phyloP scores from a whole-genome alignment of 1,140 invertebrate genomes.

The Acromyrmex heyeri region DNA sequence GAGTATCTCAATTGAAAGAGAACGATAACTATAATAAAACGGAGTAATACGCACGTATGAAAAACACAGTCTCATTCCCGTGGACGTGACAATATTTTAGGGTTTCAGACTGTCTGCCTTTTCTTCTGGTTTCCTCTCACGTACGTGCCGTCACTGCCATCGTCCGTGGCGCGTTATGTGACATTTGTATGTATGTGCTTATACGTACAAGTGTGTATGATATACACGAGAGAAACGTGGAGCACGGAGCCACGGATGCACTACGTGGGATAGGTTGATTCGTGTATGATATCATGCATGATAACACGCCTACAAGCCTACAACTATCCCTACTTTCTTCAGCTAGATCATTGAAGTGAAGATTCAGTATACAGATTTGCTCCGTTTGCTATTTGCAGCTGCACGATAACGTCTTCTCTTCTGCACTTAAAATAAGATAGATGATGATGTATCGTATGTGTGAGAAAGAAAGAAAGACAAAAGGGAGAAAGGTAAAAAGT shows the following conservation, averaged over 20 bases:
- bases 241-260: neutral
- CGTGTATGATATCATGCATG: neutral
- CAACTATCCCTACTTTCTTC: neutral
- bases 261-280: slow-evolving; percentile 42
- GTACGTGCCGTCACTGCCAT: no score
- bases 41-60: neutral
- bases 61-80: neutral
- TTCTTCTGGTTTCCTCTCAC: no score
- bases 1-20: neutral
- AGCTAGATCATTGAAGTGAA: neutral
- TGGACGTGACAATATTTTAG: neutral
- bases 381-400: neutral
- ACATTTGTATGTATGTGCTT: neutral
- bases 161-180: neutral
- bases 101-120: neutral
- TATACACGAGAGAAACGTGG: neutral
- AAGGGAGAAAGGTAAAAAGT: neutral
- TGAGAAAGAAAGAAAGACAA: no score
- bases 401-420: neutral
- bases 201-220: neutral
- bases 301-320: neutral
- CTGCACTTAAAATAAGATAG: neutral
- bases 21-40: neutral
- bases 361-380: neutral
- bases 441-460: no score